Evolutionary conservation across 2,113 vertebrate species (phyloP).

Genomic region (Axis porcinus): DNA sequence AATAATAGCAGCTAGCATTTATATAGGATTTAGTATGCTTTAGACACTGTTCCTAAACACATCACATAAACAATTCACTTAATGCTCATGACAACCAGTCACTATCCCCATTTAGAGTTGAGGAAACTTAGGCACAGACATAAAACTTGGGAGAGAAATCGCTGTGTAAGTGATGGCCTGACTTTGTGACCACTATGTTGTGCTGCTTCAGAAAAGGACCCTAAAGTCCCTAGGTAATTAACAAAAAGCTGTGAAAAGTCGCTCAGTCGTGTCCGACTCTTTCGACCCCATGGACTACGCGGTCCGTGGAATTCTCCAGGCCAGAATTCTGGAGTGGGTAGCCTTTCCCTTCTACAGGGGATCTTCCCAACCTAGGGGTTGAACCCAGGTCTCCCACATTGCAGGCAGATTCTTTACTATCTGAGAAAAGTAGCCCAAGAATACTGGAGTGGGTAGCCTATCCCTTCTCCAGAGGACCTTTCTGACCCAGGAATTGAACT

Average conservation of each 20-base stretch:
- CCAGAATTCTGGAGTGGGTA: not conserved
- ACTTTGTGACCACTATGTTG: not conserved
- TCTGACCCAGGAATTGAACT: not conserved
- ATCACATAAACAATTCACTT: not conserved
- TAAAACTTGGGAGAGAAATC: not conserved
- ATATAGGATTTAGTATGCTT: not conserved
- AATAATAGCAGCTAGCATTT: not conserved
- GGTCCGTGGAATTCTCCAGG: not conserved
- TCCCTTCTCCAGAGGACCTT: not conserved
- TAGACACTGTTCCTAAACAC: not conserved
- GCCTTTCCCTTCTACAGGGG: not conserved
- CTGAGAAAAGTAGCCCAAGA: not conserved
- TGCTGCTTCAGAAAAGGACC: not conserved
- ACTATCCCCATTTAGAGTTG: not conserved
- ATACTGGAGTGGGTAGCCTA: not conserved
- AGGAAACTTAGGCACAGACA: not conserved
- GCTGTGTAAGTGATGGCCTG: not conserved
- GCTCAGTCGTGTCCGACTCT: rapidly evolving
- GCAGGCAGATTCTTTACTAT: not conserved
- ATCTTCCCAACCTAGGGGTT: not conserved
- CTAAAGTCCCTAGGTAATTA: not conserved
- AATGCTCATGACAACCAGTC: not conserved
- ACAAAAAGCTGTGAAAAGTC: not conserved
- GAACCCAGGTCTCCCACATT: not conserved
- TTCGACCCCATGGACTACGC: not conserved